Percentiles rank a stretch among this genome's conserved stretches.
Conservation (phyloP, 2,113 vertebrate genomes). For the Perognathus longimembris region DNA sequence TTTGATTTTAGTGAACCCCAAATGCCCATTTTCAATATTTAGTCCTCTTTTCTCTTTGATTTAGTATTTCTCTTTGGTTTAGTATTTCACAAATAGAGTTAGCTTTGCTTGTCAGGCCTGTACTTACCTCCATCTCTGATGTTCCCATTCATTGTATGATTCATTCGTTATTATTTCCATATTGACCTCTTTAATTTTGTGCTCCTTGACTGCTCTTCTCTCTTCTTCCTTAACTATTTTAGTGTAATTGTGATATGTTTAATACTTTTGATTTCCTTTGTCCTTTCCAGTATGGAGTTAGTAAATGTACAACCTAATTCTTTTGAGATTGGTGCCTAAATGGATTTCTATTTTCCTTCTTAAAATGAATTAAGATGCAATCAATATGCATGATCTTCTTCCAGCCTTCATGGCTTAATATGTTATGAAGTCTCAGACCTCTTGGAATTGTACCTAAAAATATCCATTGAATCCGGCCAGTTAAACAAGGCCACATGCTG, state of each 20-base stretch:
- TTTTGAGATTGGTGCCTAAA: neutral
- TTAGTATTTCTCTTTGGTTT: neutral
- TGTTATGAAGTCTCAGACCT: constrained; percentile 1
- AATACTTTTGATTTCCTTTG: neutral
- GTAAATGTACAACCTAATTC: neutral
- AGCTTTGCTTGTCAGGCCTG: neutral
- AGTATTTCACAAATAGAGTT: neutral
- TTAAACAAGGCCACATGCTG: neutral
- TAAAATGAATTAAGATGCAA: constrained; percentile 42
- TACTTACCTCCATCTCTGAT: neutral
- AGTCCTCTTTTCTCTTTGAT: neutral
- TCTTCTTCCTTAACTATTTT: neutral
- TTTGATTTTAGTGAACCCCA: neutral
- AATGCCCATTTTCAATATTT: neutral
- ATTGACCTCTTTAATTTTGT: neutral
- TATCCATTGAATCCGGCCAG: neutral
- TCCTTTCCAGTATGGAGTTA: neutral
- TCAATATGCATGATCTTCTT: neutral
- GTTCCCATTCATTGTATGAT: neutral
- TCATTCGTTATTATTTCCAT: neutral
- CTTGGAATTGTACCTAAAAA: constrained; percentile 29
- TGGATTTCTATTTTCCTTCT: neutral
- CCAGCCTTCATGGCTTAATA: neutral
- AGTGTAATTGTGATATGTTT: neutral
- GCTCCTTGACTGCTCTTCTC: neutral